These are phyloP conservation scores for Pseudopodoces humilis DNA, from an alignment of 2,113 vertebrate species.

Conservation along the genomic window DNA sequence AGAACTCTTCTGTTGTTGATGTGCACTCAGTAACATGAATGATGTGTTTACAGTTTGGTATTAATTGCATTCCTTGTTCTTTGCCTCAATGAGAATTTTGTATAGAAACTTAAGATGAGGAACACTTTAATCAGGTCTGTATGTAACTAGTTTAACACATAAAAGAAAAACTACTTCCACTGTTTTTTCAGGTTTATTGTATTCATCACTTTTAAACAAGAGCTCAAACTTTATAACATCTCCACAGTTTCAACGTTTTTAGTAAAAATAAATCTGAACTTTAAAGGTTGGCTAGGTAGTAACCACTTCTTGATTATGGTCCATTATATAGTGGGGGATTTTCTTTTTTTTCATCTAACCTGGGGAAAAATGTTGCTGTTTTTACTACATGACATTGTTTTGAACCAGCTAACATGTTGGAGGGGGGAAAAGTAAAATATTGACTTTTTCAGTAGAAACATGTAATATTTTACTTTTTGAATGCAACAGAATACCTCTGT, in stretches of 20 bases:
- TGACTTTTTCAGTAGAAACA: constrained; percentile 48
- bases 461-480: constrained; percentile 66
- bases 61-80: constrained; percentile 79
- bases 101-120: constrained; percentile 53
- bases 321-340: not conserved
- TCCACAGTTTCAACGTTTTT: constrained; percentile 49
- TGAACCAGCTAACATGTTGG: constrained; percentile 40
- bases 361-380: constrained; percentile 31
- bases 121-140: constrained; percentile 53
- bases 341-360: constrained; percentile 45
- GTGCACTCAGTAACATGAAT: constrained; percentile 67
- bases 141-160: constrained; percentile 30
- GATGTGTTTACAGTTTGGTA: constrained; percentile 74
- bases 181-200: constrained; percentile 59
- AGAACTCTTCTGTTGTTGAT: constrained; percentile 61
- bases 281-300: constrained; percentile 4
- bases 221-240: constrained; percentile 36
- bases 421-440: constrained; percentile 44
- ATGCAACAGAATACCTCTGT: constrained; percentile 77
- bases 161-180: constrained; percentile 43
- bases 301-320: constrained; percentile 50
- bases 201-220: constrained; percentile 36
- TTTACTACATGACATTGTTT: constrained; percentile 38
- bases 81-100: constrained; percentile 72
- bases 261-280: constrained; percentile 34